Conservation (phyloP, 2,797 vertebrate genomes). For the Gymnopithys bicolor region DNA sequence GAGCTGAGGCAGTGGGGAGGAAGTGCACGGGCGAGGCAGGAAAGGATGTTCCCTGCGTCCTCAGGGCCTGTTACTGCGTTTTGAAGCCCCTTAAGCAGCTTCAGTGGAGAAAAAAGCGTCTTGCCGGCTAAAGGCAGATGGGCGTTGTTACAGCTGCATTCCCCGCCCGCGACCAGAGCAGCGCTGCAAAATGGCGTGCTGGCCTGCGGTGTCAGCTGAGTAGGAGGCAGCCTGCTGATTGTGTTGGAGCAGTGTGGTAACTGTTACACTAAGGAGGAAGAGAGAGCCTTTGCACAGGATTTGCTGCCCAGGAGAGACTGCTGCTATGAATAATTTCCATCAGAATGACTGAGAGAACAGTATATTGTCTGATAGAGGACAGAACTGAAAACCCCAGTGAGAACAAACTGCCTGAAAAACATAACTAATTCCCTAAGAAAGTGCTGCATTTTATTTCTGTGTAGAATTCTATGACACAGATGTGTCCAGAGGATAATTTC, state of each 20-base stretch:
- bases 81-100: too few relatives aligned
- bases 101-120: background rate
- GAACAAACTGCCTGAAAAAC: background rate
- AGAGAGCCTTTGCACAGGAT: background rate
- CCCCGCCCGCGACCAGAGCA: rapidly evolving
- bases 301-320: background rate
- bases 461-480: rapidly evolving
- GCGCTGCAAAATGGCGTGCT: background rate
- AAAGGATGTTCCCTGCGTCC: background rate
- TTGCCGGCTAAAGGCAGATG: background rate
- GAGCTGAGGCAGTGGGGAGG: background rate
- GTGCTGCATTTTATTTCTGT: background rate
- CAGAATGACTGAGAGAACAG: background rate
- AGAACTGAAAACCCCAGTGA: background rate
- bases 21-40: rapidly evolving
- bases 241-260: background rate
- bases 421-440: background rate
- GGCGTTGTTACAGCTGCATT: rapidly evolving
- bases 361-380: background rate
- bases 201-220: background rate
- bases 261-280: background rate
- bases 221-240: background rate
- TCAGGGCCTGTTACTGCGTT: background rate
- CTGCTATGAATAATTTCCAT: background rate
- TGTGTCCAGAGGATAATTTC: background rate